Evolutionary conservation across 1,140 invertebrate species (phyloP), one percentile per base, ranked within the genome.

Genomic region (Phymorhynchus buccinoides): DNA sequence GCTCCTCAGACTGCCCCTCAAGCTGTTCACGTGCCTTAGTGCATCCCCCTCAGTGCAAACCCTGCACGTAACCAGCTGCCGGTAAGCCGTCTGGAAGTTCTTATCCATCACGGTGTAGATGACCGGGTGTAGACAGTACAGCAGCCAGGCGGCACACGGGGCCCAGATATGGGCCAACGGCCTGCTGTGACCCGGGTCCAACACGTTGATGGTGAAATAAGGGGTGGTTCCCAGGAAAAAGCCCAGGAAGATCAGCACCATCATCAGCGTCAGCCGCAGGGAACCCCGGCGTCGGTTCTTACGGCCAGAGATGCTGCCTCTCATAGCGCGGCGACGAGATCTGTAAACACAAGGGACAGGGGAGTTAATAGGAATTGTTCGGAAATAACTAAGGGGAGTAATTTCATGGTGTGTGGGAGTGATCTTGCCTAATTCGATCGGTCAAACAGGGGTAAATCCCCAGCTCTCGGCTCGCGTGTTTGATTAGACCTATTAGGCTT

Each of bases 41-140:
- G 77, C 14, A 44, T 82, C 80, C 18, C 80, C 75, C 35, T 75
- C 78, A n/a, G 39, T 83, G 79, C 73, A 86, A 9, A 88, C 35
- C 39, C 66, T 66, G 42, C 86, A 86, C 22, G 83, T 81, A n/a
- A 89, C 48, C 6, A 90, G 87, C 66, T 86, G 84, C 42, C 68
- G 86, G 80, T 88, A 90, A 6, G 89, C 89, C 9, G 18, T 84
- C 80, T 87, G 85, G 71, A 90, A 90, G 71, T 89, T 88, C 16
- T 48, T 82, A 86, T 91, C 90, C 90, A 91, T 91, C 0, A 91
- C 85, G 0, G 90, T 90, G 81, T 90, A 90, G 22, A 91, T 88
- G 37, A 90, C 85, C 0, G 90, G 90, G 85, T 91, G 88, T 6
- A 88, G 77, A 75, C 87, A 88, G 84, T 91, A 91, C 37, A 88